Percentiles rank a stretch among this genome's conserved stretches.
These are phyloP conservation scores for Tyria jacobaeae DNA, from an alignment of 2,888 invertebrate genomes.

Conservation along the genomic window DNA sequence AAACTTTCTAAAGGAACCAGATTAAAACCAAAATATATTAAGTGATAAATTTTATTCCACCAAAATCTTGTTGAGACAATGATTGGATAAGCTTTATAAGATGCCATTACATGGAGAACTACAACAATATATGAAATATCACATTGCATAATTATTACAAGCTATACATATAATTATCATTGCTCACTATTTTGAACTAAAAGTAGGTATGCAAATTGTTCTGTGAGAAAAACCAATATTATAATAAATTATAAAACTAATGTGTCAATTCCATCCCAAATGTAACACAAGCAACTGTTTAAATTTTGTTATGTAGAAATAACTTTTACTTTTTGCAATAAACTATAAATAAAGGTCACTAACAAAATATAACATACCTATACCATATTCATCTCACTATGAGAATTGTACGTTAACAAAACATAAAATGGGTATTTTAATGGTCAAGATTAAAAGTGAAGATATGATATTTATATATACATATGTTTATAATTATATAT, in stretches of 20 bases:
- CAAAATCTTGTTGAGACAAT: slow-evolving; percentile 38
- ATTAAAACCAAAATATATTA: slow-evolving; percentile 17
- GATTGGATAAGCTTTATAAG: slow-evolving; percentile 28
- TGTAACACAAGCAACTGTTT: not conserved
- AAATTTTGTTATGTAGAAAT: slow-evolving; percentile 3
- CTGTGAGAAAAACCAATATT: not conserved
- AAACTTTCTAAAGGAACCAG: not conserved
- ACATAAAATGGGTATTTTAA: too few relatives aligned
- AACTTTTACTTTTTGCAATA: slow-evolving; percentile 23
- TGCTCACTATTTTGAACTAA: slow-evolving; percentile 6
- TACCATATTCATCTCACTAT: too few relatives aligned
- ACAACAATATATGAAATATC: slow-evolving; percentile 26
- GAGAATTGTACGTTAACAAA: too few relatives aligned
- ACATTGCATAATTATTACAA: slow-evolving; percentile 22
- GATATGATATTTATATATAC: too few relatives aligned
- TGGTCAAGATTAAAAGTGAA: too few relatives aligned
- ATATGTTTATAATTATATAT: too few relatives aligned
- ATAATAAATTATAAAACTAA: slow-evolving; percentile 2
- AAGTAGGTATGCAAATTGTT: slow-evolving; percentile 3
- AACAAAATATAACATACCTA: too few relatives aligned
- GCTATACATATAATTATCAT: slow-evolving; percentile 13
- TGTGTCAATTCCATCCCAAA: slow-evolving; percentile 8
- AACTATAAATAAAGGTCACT: slow-evolving; percentile 7
- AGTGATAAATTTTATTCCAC: slow-evolving; percentile 45
- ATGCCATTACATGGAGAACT: slow-evolving; percentile 41